Conservation (phyloP, 2,888 invertebrate species). For the Heliconius erato region DNA sequence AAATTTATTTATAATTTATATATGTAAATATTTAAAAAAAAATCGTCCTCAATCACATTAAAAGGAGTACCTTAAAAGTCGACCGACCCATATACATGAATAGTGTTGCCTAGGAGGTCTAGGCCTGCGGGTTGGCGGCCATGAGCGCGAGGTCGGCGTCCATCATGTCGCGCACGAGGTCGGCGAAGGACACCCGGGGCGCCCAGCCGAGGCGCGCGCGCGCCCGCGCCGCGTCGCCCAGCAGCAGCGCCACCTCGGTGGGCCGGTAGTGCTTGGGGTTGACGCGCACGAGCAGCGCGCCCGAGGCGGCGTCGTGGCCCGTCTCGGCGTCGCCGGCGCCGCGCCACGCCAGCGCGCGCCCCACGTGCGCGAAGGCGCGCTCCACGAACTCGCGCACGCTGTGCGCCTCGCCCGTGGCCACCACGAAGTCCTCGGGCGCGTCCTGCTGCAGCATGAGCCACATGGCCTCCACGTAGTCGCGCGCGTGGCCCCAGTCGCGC, state of each 20-base stretch:
- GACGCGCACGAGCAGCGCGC: conserved; percentile 92
- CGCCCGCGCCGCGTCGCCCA: conserved; percentile 98
- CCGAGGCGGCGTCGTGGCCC: conserved; percentile 88
- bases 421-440: conserved; percentile 97
- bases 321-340: conserved; percentile 94
- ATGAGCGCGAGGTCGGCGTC: conserved; percentile 95
- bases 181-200: conserved; percentile 92
- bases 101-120: conserved; percentile 55
- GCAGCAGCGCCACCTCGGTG: conserved; percentile 97
- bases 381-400: conserved; percentile 99
- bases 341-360: conserved; percentile 90
- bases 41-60: too few relatives aligned
- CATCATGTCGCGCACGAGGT: conserved; percentile 98
- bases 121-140: conserved; percentile 96
- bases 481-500: conserved; percentile 99
- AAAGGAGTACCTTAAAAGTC: too few relatives aligned
- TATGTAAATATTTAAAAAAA: too few relatives aligned
- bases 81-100: background rate
- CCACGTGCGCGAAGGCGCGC: conserved; percentile 93
- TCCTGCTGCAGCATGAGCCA: conserved; percentile 99
- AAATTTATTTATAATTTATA: too few relatives aligned
- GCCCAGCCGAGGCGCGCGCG: conserved; percentile 94
- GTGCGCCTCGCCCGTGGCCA: conserved; percentile 97
- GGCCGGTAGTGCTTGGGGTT: conserved; percentile 98
- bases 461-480: conserved; percentile 99